Evolutionary conservation across 2,113 vertebrate genomes (phyloP).

Genomic region (Bombycilla garrulus): DNA sequence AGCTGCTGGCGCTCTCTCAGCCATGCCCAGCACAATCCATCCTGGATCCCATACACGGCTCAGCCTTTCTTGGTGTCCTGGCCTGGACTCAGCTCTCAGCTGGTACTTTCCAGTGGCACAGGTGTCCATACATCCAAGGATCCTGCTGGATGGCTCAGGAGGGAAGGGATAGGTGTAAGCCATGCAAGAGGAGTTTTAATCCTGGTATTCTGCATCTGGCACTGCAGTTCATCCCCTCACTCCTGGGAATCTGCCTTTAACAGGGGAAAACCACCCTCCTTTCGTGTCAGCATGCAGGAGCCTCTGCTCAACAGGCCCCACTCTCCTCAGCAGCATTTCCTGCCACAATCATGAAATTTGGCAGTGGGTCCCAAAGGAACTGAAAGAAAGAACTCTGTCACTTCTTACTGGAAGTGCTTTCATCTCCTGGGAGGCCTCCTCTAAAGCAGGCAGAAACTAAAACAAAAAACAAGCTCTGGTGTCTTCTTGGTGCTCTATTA

Average conservation of each 20-base stretch:
- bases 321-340: neutral
- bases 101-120: neutral
- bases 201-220: neutral
- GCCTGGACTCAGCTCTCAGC: neutral
- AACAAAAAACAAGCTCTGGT: neutral
- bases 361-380: neutral
- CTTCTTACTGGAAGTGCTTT: neutral
- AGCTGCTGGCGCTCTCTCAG: fast-evolving
- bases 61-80: neutral
- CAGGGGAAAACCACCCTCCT: neutral
- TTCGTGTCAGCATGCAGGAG: neutral
- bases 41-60: fast-evolving
- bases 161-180: neutral
- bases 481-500: neutral
- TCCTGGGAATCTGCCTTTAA: neutral
- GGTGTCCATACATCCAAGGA: neutral
- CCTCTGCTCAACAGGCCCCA: neutral
- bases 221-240: too few relatives aligned
- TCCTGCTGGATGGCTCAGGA: neutral
- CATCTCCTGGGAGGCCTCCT: neutral
- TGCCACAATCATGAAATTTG: neutral
- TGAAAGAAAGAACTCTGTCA: neutral
- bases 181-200: neutral
- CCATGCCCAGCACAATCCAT: fast-evolving
- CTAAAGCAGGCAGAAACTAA: neutral